Percentiles rank a stretch among this genome's conserved stretches.
phyloP scores from a whole-genome alignment of 2,797 vertebrate species.

The Chanos chanos region DNA sequence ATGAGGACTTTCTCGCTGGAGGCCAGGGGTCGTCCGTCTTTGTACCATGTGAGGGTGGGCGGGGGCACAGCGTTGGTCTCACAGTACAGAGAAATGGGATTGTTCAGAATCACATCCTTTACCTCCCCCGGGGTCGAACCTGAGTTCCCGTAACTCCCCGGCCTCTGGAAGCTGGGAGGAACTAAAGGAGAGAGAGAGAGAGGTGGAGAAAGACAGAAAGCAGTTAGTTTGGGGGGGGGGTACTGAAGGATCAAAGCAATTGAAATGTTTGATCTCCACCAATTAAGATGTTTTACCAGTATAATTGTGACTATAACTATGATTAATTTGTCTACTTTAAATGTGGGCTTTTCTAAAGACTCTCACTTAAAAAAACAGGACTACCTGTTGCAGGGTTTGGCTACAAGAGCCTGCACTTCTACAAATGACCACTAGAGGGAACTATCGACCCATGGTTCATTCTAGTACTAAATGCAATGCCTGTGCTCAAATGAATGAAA shows the following conservation, averaged over 20 bases:
- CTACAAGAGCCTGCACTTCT: not conserved
- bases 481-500: no score
- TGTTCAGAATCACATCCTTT: conserved; percentile 88
- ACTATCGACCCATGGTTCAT: not conserved
- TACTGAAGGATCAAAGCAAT: no score
- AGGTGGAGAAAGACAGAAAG: not conserved
- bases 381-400: no score
- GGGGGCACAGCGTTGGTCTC: conserved; percentile 93
- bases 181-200: conserved; percentile 63
- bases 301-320: no score
- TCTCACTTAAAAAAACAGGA: no score
- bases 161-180: conserved; percentile 86
- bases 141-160: conserved; percentile 62
- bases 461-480: no score
- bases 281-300: no score
- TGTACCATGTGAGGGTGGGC: conserved; percentile 92
- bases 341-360: no score
- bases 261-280: no score
- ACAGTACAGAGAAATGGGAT: conserved; percentile 89
- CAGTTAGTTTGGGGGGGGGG: no score
- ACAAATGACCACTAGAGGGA: conserved; percentile 24
- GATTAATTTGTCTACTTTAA: no score
- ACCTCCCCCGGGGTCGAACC: conserved; percentile 67
- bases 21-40: conserved; percentile 77
- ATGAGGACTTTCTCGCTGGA: conserved; percentile 85